Evolutionary conservation across 2,797 vertebrate species (phyloP).

Genomic region (Lithobates pipiens): DNA sequence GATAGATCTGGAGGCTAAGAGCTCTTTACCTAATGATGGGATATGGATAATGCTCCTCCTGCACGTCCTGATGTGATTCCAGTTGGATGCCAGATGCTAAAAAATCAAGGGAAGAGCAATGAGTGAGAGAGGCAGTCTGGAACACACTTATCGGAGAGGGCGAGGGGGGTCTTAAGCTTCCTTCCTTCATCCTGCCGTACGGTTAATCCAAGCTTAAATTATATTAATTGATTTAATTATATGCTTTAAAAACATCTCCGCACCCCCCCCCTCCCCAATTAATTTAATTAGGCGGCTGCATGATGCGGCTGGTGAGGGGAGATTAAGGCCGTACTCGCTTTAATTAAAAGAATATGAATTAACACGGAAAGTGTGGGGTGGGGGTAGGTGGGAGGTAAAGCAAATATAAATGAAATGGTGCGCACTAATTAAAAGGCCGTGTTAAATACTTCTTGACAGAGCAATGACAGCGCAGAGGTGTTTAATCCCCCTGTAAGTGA

Average conservation of each 20-base stretch:
- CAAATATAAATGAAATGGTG: constrained; percentile 95
- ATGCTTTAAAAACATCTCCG: constrained; percentile 90
- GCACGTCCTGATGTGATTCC: constrained; percentile 97
- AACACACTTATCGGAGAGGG: constrained; percentile 61
- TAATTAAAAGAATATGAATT: constrained; percentile 99
- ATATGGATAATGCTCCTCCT: constrained; percentile 98
- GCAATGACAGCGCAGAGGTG: constrained; percentile 83
- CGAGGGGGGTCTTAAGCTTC: constrained; percentile 80
- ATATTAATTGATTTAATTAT: constrained; percentile 99
- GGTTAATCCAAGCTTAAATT: constrained; percentile 98
- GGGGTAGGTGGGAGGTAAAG: constrained; percentile 73
- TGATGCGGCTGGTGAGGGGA: constrained; percentile 97
- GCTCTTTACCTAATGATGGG: constrained; percentile 97
- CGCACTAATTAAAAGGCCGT: constrained; percentile 96
- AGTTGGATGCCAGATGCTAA: constrained; percentile 98
- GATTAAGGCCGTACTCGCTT: constrained; percentile 91
- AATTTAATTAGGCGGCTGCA: constrained; percentile 99
- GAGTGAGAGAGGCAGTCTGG: constrained; percentile 79
- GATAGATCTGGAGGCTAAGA: constrained; percentile 89
- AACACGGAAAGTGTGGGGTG: constrained; percentile 70
- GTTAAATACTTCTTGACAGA: constrained; percentile 92
- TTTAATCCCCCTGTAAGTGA: constrained; percentile 72
- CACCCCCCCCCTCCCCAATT: constrained; percentile 86
- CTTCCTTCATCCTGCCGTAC: constrained; percentile 83
- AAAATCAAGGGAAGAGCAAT: constrained; percentile 92